Evolutionary conservation across 2,113 vertebrate genomes (phyloP), one percentile per base, ranked within the genome.

Genomic region (Salvelinus alpinus): DNA sequence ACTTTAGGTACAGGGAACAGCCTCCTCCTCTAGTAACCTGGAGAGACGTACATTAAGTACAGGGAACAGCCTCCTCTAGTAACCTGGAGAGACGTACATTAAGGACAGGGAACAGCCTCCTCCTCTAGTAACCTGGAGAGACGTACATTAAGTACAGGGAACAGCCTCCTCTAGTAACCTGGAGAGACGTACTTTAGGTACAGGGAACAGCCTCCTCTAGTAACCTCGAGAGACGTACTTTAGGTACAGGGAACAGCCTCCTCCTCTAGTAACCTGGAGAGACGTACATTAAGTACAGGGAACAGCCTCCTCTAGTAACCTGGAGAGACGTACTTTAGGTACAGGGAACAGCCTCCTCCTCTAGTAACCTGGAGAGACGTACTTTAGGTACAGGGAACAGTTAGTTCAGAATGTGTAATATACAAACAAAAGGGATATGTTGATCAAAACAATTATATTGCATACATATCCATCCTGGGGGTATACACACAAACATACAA

Each of bases 131-230:
- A 18, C 51, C 14, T 54, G 16, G 12, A 54, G 12, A 54, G 12
- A 54, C 1, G 6, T 34, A 34, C 31, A 0, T 34, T 34, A 34
- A 1, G 6, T 54, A 54, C 51, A 54, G 11, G 51, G 2, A 54
- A 54, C 51, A 54, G 34, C 1, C 29, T 31, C 4, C 84, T 99
- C 96, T 88, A 99, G 82, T 69, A 99, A 84, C 77, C 98, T 99
- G 89, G 38, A 6, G 60, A 27, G 48, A 75, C 11, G 71, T 4
- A 78, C 68, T 71, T 6, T n/a, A 22, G 31, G 60, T 60, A 64
- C 13, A 24, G 44, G 16, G 34, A n/a, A 60, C 59, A 62, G 38
- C 27, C 70, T 27, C 25, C n/a, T n/a, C n/a, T 88, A 99, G 82
- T 69, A 99, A 85, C 77, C 97, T 99, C 88, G 38, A 6, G 59